Percentiles rank a stretch among this genome's conserved stretches.
Conservation (phyloP, 2,113 vertebrate genomes). For the Psilopsiagon aymara region DNA sequence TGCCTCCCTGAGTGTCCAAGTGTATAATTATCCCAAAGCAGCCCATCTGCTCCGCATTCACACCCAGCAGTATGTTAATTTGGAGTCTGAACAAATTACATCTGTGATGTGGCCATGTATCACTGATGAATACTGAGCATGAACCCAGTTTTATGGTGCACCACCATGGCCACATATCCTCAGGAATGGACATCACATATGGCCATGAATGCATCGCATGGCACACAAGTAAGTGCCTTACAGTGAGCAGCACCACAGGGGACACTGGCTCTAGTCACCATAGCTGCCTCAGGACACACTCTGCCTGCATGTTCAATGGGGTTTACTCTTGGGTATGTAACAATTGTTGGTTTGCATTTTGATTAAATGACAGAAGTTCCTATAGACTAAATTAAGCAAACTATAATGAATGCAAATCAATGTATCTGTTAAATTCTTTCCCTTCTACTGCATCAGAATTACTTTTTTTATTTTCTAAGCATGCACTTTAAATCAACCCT, state of each 20-base stretch:
- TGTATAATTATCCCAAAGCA: neutral
- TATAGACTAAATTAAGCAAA: neutral
- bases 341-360: neutral
- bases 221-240: neutral
- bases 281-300: neutral
- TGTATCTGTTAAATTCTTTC: neutral
- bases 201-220: accelerated
- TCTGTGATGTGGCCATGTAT: neutral
- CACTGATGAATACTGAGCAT: neutral
- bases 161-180: neutral
- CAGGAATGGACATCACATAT: neutral
- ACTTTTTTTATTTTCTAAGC: neutral
- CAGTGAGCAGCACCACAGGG: neutral
- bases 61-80: neutral
- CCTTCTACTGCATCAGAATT: neutral
- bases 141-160: neutral
- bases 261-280: neutral
- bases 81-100: neutral
- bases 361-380: neutral
- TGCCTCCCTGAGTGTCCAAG: neutral
- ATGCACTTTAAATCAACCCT: neutral
- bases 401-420: neutral
- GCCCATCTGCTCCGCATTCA: neutral
- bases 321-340: neutral
- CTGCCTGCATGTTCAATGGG: neutral